Conservation (phyloP, 2,113 vertebrate species). For the Cichladusa arquata region DNA sequence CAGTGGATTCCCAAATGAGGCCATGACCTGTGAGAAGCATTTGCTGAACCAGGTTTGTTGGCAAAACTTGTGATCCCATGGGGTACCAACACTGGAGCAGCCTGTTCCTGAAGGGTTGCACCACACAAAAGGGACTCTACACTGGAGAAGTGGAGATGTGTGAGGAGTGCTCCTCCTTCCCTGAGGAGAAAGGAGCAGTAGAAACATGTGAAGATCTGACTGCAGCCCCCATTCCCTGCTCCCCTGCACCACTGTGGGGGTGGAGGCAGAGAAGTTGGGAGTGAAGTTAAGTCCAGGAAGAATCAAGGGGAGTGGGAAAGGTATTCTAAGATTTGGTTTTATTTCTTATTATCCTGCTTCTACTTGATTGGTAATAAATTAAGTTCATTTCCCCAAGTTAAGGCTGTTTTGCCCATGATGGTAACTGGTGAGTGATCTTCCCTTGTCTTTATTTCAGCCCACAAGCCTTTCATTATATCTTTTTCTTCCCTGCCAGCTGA, state of each 20-base stretch:
- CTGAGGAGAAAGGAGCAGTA: not conserved
- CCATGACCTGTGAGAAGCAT: fast-evolving
- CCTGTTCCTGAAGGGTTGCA: not conserved
- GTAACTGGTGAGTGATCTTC: not conserved
- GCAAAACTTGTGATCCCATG: not conserved
- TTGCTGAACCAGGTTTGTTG: not conserved
- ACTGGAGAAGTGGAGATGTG: not conserved
- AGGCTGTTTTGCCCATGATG: not conserved
- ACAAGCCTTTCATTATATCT: not conserved
- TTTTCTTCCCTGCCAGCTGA: not conserved
- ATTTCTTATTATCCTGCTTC: not conserved
- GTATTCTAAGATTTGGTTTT: not conserved
- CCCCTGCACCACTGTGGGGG: not conserved
- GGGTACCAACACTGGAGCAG: not conserved
- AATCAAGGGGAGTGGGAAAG: fast-evolving
- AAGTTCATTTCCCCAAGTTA: not conserved
- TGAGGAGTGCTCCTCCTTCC: not conserved
- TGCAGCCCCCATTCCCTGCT: not conserved
- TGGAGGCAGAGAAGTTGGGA: not conserved
- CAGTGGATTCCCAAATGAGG: not conserved
- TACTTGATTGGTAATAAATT: not conserved
- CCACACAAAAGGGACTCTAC: fast-evolving
- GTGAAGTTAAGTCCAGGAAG: not conserved
- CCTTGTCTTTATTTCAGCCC: not conserved
- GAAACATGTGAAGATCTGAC: fast-evolving